Conservation (phyloP, 2,888 invertebrate species). For the Adineta ricciae region DNA sequence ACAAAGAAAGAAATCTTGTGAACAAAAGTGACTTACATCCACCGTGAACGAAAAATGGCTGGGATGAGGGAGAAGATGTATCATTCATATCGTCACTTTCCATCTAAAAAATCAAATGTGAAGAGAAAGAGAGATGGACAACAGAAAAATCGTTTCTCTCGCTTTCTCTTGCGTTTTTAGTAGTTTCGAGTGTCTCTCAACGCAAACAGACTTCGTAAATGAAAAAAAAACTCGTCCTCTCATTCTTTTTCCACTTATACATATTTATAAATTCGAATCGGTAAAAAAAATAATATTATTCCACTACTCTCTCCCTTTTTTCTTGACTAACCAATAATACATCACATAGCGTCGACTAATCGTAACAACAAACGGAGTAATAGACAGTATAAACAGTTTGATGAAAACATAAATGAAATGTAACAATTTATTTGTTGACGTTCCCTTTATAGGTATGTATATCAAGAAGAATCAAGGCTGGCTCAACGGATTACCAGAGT, state of each 20-base stretch:
- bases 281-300: neutral
- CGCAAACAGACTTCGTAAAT: neutral
- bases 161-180: neutral
- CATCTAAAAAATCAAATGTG: neutral
- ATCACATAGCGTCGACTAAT: neutral
- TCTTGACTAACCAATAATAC: neutral
- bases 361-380: neutral
- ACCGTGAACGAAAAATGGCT: neutral
- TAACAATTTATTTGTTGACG: neutral
- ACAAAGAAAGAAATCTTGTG: neutral
- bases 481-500: neutral
- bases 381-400: neutral
- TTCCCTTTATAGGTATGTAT: neutral
- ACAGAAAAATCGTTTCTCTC: neutral
- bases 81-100: neutral
- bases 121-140: neutral
- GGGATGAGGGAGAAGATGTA: neutral
- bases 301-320: neutral
- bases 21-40: neutral
- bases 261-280: neutral
- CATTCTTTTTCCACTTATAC: neutral
- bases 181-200: neutral
- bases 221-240: neutral
- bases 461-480: neutral
- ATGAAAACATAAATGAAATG: neutral